Evolutionary conservation across 2,113 vertebrate species (phyloP).

Genomic region (Phainopepla nitens): DNA sequence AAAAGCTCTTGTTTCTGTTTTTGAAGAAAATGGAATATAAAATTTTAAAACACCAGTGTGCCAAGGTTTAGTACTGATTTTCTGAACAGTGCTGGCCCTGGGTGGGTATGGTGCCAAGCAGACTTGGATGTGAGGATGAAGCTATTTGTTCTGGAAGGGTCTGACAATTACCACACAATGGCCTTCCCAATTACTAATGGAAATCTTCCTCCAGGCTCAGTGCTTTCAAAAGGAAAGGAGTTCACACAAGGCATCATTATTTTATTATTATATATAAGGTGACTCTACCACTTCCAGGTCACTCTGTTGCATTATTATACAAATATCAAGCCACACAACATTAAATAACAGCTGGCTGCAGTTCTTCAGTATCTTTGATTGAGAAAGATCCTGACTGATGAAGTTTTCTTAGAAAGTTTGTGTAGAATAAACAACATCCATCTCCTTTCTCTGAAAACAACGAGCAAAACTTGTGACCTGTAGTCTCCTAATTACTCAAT

Average conservation of each 20-base stretch:
- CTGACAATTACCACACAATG: background rate
- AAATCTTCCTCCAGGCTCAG: background rate
- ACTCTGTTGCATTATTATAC: rapidly evolving
- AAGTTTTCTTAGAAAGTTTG: background rate
- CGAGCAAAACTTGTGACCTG: background rate
- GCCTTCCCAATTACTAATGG: background rate
- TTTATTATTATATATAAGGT: background rate
- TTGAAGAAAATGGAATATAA: background rate
- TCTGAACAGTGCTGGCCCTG: background rate
- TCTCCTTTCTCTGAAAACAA: background rate
- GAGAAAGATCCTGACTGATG: background rate
- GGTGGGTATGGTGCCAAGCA: background rate
- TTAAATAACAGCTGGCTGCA: background rate
- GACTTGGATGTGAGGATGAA: background rate
- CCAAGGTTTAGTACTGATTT: background rate
- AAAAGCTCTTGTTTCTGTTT: background rate
- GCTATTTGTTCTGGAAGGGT: background rate
- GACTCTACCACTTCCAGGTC: background rate
- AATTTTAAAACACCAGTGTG: background rate
- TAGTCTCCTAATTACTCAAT: background rate
- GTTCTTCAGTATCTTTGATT: background rate
- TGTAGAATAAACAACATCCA: background rate
- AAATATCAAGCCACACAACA: background rate
- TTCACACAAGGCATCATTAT: background rate
- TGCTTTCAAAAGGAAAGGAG: background rate